Evolutionary conservation across 2,113 vertebrate species (phyloP).

Genomic region (Myanophis thanlyinensis): DNA sequence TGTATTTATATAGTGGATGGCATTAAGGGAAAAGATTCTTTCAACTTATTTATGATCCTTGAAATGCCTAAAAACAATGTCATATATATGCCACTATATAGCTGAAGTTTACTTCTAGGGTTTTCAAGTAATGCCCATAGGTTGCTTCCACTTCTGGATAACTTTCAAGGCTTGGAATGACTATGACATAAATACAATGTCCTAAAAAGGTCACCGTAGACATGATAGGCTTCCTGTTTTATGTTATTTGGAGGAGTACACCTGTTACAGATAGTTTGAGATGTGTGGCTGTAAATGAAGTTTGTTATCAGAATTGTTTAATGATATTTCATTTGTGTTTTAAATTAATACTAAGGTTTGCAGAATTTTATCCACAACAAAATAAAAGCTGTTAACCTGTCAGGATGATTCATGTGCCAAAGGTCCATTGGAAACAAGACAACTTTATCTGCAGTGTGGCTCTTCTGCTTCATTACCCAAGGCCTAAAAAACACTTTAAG

Average conservation of each 20-base stretch:
- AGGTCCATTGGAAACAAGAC: not conserved
- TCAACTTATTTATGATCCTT: not conserved
- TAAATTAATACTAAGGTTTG: not conserved
- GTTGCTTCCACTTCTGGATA: not conserved
- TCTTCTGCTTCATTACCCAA: too few relatives aligned
- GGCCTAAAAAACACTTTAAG: fast-evolving
- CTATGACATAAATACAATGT: not conserved
- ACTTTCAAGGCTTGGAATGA: not conserved
- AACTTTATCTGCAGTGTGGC: not conserved
- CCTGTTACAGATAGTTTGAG: not conserved
- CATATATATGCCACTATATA: not conserved
- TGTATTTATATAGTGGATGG: not conserved
- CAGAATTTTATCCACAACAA: not conserved
- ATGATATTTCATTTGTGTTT: not conserved
- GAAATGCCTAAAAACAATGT: not conserved
- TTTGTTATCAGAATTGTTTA: not conserved
- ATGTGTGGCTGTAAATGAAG: not conserved
- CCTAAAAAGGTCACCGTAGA: not conserved
- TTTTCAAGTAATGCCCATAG: not conserved
- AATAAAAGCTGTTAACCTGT: not conserved
- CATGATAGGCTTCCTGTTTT: not conserved
- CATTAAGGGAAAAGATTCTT: not conserved
- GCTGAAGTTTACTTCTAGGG: not conserved
- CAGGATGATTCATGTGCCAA: not conserved
- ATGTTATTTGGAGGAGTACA: not conserved